phyloP scores from a whole-genome alignment of 2,113 vertebrate genomes.

The Uropsilus gracilis region DNA sequence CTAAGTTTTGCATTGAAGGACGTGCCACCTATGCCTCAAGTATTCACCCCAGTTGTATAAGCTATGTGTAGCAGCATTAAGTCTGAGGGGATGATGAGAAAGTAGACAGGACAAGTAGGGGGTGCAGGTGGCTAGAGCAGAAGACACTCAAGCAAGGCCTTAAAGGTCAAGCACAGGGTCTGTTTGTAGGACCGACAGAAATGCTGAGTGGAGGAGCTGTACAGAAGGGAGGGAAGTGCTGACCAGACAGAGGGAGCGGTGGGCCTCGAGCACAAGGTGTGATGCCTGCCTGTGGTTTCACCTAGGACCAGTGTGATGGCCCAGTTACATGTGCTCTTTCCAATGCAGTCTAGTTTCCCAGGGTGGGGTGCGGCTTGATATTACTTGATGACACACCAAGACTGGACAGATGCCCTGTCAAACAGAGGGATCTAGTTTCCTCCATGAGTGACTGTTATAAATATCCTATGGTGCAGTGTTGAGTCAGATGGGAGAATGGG shows the following conservation, averaged over 20 bases:
- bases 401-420: background rate
- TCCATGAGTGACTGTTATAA: conserved; percentile 24
- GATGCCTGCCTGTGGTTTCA: background rate
- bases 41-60: background rate
- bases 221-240: background rate
- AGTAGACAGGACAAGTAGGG: background rate
- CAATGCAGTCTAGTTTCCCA: background rate
- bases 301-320: background rate
- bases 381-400: conserved; percentile 10
- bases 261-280: background rate
- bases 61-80: background rate
- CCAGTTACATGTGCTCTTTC: conserved; percentile 39
- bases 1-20: background rate
- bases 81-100: background rate
- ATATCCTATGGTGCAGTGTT: background rate
- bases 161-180: background rate
- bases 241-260: background rate
- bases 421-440: background rate
- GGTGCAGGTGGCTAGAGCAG: background rate
- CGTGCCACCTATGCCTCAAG: background rate
- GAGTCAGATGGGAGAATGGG: background rate
- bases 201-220: no score
- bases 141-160: background rate
- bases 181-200: no score
- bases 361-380: background rate